Evolutionary conservation across 2,797 vertebrate species (phyloP), one percentile per base, ranked within the genome.

Genomic region (Tolypeutes matacus): DNA sequence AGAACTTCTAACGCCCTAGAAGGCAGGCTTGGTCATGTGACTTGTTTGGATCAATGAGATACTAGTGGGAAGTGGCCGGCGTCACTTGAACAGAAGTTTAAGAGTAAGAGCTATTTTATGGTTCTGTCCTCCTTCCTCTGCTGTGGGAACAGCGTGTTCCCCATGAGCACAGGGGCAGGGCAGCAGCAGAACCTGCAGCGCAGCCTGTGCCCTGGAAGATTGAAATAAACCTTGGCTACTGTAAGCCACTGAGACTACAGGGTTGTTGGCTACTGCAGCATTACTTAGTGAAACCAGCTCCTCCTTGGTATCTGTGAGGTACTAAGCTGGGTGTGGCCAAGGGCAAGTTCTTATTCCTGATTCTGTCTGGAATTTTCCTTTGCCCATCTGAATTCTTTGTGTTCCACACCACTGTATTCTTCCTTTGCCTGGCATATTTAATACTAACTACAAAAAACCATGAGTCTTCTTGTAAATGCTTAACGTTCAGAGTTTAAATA

Each of bases 311-410:
- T 0, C 17, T 34, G 62, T 51, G 34, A 77, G 69, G 60, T n/a
- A 20, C 36, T 65, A 29, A 53, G 25, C 75, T 5, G 12, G 67
- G 15, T 0, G 0, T 65, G 46, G 34, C 46, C 69, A 20, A 17
- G 18, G 56, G 36, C 78, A 53, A 70, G 31, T 67, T 51, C 86
- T 91, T 23, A 5, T 2, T 94, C 76, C 34, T n/a, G 36, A 49
- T 51, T 89, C 80, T 36, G 27, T 82, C 70, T 89, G 80, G 60
- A 81, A 42, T 91, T 85, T 86, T 73, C 70, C 82, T 62, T 76
- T 76, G 84, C 89, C 89, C 72, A 70, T 89, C 62, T 49, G 80
- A 96, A 89, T 96, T 84, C 49, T 91, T 91, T 94, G 72, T 82
- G 62, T 91, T 93, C 49, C 69, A 84, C 62, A 78, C 58, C 70